Percentiles rank a stretch among this genome's conserved stretches.
These are phyloP conservation scores for Acrocyrtus sp. DNA, from an alignment of 2,888 invertebrate species.

Conservation along the genomic window DNA sequence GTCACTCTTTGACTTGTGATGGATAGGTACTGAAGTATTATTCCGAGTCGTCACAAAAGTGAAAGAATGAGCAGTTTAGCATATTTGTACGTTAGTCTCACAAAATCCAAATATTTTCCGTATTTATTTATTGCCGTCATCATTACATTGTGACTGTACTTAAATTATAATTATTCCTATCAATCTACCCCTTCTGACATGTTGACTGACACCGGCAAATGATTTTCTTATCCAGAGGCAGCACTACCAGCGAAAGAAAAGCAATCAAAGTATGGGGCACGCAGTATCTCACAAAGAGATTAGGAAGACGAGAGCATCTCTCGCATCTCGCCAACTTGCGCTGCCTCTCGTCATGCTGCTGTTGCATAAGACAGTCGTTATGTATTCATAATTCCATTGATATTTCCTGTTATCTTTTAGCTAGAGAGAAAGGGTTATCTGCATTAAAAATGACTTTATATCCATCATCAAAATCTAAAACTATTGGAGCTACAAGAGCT, in stretches of 20 bases:
- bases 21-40: too few relatives aligned
- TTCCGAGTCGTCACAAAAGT: too few relatives aligned
- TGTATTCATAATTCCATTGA: background rate
- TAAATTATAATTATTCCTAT: conserved; percentile 55
- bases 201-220: conserved; percentile 50
- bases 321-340: background rate
- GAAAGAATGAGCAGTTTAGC: too few relatives aligned
- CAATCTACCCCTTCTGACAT: conserved; percentile 48
- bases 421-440: background rate
- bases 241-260: background rate
- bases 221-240: conserved; percentile 34
- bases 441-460: background rate
- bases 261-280: background rate
- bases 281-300: conserved; percentile 22
- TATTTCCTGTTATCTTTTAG: background rate
- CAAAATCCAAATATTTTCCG: conserved; percentile 41
- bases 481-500: background rate
- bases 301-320: background rate
- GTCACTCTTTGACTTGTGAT: too few relatives aligned
- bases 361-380: background rate
- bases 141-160: conserved; percentile 44
- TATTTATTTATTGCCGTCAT: conserved; percentile 18
- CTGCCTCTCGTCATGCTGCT: too few relatives aligned
- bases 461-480: background rate
- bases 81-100: too few relatives aligned